phyloP scores from a whole-genome alignment of 2,888 invertebrate species.

The Pantelozetes paolii region DNA sequence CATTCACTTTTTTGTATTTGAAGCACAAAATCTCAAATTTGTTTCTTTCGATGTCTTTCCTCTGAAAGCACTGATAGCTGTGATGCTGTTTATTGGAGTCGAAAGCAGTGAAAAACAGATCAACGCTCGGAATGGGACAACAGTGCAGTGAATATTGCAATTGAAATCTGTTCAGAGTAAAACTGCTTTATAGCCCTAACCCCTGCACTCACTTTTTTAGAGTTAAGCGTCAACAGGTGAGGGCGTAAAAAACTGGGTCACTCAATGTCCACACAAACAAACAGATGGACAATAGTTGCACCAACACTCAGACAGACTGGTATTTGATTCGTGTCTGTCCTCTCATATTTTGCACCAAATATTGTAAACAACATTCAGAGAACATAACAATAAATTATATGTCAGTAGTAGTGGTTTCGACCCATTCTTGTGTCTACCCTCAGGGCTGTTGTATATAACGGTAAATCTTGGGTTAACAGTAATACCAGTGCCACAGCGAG shows the following conservation, averaged over 20 bases:
- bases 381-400: constrained; percentile 28
- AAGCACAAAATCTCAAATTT: neutral
- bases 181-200: constrained; percentile 12
- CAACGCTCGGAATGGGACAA: neutral
- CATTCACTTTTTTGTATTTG: neutral
- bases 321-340: neutral
- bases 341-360: neutral
- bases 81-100: neutral
- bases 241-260: constrained; percentile 35
- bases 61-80: neutral
- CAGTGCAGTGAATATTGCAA: neutral
- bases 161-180: neutral
- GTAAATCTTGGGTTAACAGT: constrained; percentile 23
- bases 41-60: neutral
- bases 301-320: constrained; percentile 2
- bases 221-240: constrained; percentile 29
- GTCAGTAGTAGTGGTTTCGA: constrained; percentile 24
- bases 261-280: constrained; percentile 21
- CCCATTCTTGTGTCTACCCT: neutral
- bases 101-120: neutral
- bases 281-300: constrained; percentile 19
- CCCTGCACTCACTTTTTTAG: constrained; percentile 32
- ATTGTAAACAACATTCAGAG: constrained; percentile 16
- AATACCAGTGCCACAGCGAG: neutral
- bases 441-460: constrained; percentile 24